phyloP scores from a whole-genome alignment of 1,140 invertebrate species.

The Eciton burchellii region DNA sequence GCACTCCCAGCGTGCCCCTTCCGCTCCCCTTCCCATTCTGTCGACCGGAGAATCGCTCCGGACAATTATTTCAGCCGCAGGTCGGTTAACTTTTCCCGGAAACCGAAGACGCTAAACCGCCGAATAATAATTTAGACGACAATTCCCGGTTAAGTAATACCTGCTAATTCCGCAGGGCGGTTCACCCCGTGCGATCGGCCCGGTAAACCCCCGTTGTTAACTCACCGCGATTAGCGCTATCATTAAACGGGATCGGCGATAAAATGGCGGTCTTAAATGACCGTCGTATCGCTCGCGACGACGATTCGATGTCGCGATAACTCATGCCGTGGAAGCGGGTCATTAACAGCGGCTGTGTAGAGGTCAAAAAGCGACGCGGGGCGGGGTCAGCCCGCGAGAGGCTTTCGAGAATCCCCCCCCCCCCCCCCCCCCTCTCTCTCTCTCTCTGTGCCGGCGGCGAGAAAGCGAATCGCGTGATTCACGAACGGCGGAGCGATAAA shows the following conservation, averaged over 20 bases:
- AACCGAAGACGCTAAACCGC: conserved; percentile 34
- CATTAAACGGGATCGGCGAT: conserved; percentile 56
- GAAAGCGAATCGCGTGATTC: conserved; percentile 45
- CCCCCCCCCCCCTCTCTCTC: too few species aligned
- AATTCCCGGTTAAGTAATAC: conserved; percentile 53
- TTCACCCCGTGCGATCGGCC: conserved; percentile 34
- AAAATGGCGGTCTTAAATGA: conserved; percentile 44
- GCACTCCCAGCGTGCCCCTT: too few species aligned
- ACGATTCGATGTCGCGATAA: conserved; percentile 58
- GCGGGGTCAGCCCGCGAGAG: conserved; percentile 2
- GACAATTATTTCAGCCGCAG: conserved; percentile 12
- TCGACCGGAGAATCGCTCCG: not conserved
- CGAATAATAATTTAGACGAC: conserved; percentile 50
- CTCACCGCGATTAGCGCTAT: conserved; percentile 55
- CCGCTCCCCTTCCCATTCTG: too few species aligned
- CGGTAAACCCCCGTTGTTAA: conserved; percentile 43
- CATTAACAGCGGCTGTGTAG: conserved; percentile 53
- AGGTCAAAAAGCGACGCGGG: conserved; percentile 42
- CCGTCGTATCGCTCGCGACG: conserved; percentile 27
- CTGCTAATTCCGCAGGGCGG: conserved; percentile 45
- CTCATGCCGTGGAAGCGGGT: conserved; percentile 38
- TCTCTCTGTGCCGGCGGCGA: conserved; percentile 12
- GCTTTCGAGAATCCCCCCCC: conserved; percentile 46
- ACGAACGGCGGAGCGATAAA: conserved; percentile 60
- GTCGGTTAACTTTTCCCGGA: conserved; percentile 5